A percentile compares a stretch with the other conserved stretches of the same genome.
Conservation (phyloP, 92 coral and sea anemone genomes). For the Parazoanthus atlanticus region DNA sequence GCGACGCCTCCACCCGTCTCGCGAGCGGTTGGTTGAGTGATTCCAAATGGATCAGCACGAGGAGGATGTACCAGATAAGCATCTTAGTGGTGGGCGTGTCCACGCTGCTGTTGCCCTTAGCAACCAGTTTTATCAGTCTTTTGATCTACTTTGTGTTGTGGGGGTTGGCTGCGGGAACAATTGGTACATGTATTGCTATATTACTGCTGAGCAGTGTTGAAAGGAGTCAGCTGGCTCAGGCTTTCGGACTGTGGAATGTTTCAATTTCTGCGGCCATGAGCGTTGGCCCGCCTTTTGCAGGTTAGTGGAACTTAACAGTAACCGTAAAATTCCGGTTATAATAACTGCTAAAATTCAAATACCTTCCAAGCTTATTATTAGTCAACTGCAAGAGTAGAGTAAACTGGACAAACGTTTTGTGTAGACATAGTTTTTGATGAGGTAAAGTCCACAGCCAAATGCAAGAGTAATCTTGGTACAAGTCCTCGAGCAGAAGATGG, state of each 20-base stretch:
- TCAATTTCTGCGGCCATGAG: slow-evolving; percentile 16
- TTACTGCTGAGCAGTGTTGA: slow-evolving; percentile 13
- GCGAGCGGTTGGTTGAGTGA: slow-evolving; percentile 4
- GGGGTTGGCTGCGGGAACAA: slow-evolving; percentile 12
- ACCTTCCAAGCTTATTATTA: not conserved
- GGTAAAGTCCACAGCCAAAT: too few species aligned
- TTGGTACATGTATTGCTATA: slow-evolving; percentile 11
- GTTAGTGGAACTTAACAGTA: not conserved
- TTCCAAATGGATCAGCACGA: not conserved
- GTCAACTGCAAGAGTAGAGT: too few species aligned
- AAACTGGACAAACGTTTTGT: too few species aligned
- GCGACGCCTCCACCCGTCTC: not conserved
- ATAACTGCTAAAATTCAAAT: too few species aligned
- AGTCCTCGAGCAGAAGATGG: too few species aligned
- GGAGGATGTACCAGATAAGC: not conserved
- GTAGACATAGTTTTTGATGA: too few species aligned
- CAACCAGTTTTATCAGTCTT: not conserved
- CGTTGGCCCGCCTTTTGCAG: slow-evolving; percentile 15
- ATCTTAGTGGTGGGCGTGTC: slow-evolving; percentile 3
- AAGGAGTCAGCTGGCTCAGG: not conserved
- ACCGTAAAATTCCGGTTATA: not conserved
- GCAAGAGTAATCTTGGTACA: too few species aligned
- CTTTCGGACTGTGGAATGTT: slow-evolving; percentile 6
- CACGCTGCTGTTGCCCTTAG: slow-evolving; percentile 4
- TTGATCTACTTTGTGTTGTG: slow-evolving; percentile 6